These are phyloP conservation scores for Proisotoma minuta DNA, from an alignment of 2,888 invertebrate genomes.

Conservation along the genomic window DNA sequence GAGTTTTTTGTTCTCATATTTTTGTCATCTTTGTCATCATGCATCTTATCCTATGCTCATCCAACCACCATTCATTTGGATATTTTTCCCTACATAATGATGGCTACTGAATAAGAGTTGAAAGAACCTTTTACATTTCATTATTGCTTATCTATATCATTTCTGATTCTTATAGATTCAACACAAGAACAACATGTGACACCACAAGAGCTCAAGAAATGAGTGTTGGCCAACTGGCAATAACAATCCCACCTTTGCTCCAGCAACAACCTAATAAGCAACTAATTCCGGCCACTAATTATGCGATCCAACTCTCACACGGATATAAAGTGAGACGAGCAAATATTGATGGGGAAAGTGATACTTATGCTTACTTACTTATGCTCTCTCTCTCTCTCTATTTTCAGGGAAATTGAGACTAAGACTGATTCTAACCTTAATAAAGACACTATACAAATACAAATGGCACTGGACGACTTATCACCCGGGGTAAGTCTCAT, in stretches of 20 bases:
- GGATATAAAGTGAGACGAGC: too few relatives aligned
- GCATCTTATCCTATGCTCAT: constrained; percentile 38
- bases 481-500: constrained; percentile 41
- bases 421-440: constrained; percentile 19
- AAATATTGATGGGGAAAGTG: too few relatives aligned
- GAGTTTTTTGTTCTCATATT: constrained; percentile 47
- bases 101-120: constrained; percentile 23
- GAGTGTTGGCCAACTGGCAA: constrained; percentile 40
- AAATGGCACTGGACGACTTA: constrained; percentile 46
- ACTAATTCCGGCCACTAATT: constrained; percentile 19
- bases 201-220: constrained; percentile 15
- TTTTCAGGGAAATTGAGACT: constrained; percentile 24
- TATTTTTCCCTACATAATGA: constrained; percentile 14
- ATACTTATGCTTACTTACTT: too few relatives aligned
- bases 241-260: too few relatives aligned
- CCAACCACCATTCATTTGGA: constrained; percentile 23
- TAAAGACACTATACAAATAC: constrained; percentile 33
- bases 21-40: constrained; percentile 48
- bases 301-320: constrained; percentile 47
- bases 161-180: too few relatives aligned
- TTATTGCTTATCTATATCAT: too few relatives aligned
- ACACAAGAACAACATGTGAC: constrained; percentile 33
- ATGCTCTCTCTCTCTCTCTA: too few relatives aligned
- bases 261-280: too few relatives aligned
- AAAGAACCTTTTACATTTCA: constrained; percentile 38